Evolutionary conservation across 1,140 invertebrate genomes (phyloP).

Genomic region (Ditylenchus dipsaci): DNA sequence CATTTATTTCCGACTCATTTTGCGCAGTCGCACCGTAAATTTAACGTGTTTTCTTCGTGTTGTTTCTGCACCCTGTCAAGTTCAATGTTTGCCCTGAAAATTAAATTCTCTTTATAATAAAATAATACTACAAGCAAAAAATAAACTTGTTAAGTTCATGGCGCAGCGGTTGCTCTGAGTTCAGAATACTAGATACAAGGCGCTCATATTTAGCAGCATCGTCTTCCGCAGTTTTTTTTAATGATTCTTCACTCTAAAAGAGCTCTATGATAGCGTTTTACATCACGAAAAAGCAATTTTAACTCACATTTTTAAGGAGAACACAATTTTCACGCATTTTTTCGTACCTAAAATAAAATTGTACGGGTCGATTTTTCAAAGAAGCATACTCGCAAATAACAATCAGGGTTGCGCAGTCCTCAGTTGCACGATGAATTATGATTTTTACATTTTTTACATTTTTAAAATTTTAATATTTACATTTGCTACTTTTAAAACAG

Average conservation of each 20-base stretch:
- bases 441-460: too few relatives aligned
- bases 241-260: constrained; percentile 32
- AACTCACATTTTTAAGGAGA: constrained; percentile 22
- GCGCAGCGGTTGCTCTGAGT: constrained; percentile 11
- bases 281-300: constrained; percentile 6
- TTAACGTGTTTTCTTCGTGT: constrained; percentile 32
- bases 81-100: constrained; percentile 30
- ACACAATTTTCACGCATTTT: constrained; percentile 21
- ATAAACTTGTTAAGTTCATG: constrained; percentile 18
- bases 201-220: constrained; percentile 26
- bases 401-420: too few relatives aligned
- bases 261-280: background rate
- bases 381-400: too few relatives aligned
- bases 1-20: constrained; percentile 28
- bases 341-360: background rate
- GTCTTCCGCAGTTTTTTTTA: constrained; percentile 26
- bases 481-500: too few relatives aligned
- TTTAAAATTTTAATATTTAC: too few relatives aligned
- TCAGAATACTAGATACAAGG: constrained; percentile 14
- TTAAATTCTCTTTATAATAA: constrained; percentile 1
- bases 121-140: background rate
- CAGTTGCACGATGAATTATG: too few relatives aligned
- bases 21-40: constrained; percentile 30
- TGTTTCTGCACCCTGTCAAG: constrained; percentile 22
- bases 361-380: background rate